Percentiles rank a stretch among this genome's conserved stretches.
Conservation (phyloP, 2,797 vertebrate genomes). For the Rhinoraja longicauda region DNA sequence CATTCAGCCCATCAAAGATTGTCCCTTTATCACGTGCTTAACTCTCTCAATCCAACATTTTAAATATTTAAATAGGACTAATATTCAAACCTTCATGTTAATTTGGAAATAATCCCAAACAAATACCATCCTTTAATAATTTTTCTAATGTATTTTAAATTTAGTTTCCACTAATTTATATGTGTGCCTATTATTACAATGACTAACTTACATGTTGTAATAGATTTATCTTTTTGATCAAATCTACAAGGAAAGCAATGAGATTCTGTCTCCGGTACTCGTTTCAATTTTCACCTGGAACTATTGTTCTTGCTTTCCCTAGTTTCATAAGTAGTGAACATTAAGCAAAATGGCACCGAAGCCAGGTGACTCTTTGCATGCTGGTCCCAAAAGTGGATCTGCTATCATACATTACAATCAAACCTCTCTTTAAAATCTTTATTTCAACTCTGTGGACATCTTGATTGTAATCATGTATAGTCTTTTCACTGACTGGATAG, state of each 20-base stretch:
- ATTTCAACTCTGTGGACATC: too few relatives aligned
- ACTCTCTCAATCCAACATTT: neutral
- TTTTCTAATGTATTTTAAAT: neutral
- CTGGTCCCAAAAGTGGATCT: too few relatives aligned
- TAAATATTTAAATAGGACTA: neutral
- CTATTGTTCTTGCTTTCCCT: neutral
- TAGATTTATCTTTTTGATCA: neutral
- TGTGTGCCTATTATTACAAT: neutral
- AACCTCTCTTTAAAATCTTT: too few relatives aligned
- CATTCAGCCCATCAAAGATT: neutral
- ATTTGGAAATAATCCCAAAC: neutral
- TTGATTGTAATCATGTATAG: too few relatives aligned
- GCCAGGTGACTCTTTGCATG: too few relatives aligned
- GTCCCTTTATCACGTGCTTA: neutral
- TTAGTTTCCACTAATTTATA: neutral
- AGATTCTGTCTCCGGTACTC: neutral
- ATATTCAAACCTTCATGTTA: neutral
- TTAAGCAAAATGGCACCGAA: neutral
- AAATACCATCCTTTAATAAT: neutral
- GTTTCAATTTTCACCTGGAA: neutral
- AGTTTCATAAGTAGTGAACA: neutral
- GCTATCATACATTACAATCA: too few relatives aligned
- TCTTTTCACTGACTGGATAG: too few relatives aligned
- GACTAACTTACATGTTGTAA: neutral
- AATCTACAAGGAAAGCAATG: neutral